These are phyloP conservation scores for Charanyca ferruginea DNA, from an alignment of 2,888 invertebrate genomes.

Conservation along the genomic window DNA sequence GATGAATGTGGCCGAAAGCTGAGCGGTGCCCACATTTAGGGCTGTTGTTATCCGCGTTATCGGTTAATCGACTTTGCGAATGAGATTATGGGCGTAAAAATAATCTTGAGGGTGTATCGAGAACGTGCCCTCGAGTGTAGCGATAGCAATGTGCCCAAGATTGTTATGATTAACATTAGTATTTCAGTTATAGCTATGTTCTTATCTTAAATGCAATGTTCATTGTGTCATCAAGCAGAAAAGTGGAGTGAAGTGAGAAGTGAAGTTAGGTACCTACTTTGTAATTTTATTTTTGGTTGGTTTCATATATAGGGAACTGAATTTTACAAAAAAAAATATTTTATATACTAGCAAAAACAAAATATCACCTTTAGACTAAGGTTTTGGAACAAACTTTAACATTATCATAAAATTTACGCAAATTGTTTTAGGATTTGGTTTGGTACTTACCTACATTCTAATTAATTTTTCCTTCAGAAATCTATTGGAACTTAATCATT, in stretches of 20 bases:
- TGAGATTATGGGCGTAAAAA: conserved; percentile 63
- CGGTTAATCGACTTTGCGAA: conserved; percentile 67
- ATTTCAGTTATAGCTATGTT: conserved; percentile 31
- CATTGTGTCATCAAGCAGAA: neutral
- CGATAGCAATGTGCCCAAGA: conserved; percentile 31
- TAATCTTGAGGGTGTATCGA: conserved; percentile 51
- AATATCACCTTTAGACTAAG: too few relatives aligned
- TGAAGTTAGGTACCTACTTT: neutral
- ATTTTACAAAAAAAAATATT: too few relatives aligned
- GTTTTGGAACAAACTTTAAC: neutral
- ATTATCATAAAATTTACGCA: neutral
- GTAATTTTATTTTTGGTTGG: neutral
- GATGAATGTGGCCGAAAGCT: conserved; percentile 66
- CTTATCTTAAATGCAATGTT: conserved; percentile 22
- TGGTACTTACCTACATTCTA: neutral
- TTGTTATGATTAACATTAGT: conserved; percentile 35
- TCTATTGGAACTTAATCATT: neutral
- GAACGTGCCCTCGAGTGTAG: conserved; percentile 38
- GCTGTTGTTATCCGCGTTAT: conserved; percentile 73
- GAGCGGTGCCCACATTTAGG: conserved; percentile 76
- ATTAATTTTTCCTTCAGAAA: neutral
- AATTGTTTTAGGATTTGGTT: too few relatives aligned
- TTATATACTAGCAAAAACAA: too few relatives aligned
- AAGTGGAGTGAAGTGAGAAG: neutral
- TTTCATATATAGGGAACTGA: neutral